Percentiles rank a stretch among this genome's conserved stretches.
Evolutionary conservation across 2,888 invertebrate species (phyloP).

Genomic region (Nymphalis polychloros): DNA sequence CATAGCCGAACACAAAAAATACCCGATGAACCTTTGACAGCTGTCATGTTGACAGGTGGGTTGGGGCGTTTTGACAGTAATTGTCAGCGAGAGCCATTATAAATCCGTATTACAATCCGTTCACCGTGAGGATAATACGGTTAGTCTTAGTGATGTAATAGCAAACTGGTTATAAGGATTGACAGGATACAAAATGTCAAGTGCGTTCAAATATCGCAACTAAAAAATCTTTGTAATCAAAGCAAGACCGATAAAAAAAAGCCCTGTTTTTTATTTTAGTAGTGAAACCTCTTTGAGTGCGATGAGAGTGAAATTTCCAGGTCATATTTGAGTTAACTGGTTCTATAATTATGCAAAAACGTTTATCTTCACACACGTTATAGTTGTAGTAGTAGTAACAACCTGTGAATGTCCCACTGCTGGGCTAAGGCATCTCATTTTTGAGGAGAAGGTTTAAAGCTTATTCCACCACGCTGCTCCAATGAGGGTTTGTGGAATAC

Average conservation of each 20-base stretch:
- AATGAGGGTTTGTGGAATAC: too few relatives aligned
- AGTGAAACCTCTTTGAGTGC: too few relatives aligned
- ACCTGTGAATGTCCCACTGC: too few relatives aligned
- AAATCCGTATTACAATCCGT: conserved; percentile 14
- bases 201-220: not conserved
- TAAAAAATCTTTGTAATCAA: not conserved
- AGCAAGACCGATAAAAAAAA: too few relatives aligned
- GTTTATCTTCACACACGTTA: not conserved
- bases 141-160: not conserved
- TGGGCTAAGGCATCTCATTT: too few relatives aligned
- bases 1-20: conserved; percentile 37
- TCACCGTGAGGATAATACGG: conserved; percentile 1
- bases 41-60: conserved; percentile 61
- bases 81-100: conserved; percentile 48
- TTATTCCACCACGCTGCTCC: too few relatives aligned
- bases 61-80: conserved; percentile 53
- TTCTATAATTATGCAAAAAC: not conserved
- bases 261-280: too few relatives aligned
- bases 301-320: too few relatives aligned
- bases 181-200: not conserved
- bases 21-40: conserved; percentile 50
- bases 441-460: too few relatives aligned
- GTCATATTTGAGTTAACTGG: too few relatives aligned
- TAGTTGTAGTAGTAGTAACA: not conserved
- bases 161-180: not conserved